Evolutionary conservation across 2,797 vertebrate genomes (phyloP).

Genomic region (Chelonia mydas): DNA sequence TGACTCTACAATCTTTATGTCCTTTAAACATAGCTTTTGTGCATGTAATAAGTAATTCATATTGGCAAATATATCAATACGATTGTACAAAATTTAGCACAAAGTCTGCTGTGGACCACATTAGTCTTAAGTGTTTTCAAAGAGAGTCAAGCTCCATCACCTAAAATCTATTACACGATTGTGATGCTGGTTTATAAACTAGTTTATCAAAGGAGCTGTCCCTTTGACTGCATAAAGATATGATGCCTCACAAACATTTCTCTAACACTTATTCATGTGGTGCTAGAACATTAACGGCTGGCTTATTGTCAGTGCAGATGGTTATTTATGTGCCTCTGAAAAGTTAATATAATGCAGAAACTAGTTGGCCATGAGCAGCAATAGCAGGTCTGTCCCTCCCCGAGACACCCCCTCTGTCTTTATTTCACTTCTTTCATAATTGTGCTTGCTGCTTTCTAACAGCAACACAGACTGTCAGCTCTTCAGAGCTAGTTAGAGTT

Average conservation of each 20-base stretch:
- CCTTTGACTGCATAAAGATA: not conserved
- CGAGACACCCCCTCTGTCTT: not conserved
- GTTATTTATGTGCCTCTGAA: slow-evolving; percentile 30
- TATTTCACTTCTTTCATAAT: not conserved
- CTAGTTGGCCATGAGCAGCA: not conserved
- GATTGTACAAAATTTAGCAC: not conserved
- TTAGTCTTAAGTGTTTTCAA: not conserved
- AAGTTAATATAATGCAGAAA: slow-evolving; percentile 26
- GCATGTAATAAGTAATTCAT: not conserved
- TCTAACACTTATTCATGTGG: not conserved
- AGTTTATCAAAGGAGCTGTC: not conserved
- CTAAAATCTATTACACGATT: not conserved
- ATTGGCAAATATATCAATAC: not conserved
- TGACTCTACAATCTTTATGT: not conserved
- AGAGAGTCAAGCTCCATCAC: not conserved
- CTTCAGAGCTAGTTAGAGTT: not conserved
- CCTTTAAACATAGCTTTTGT: not conserved
- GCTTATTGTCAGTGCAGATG: not conserved
- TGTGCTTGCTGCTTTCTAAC: slow-evolving; percentile 33
- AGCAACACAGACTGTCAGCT: not conserved
- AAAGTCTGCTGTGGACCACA: not conserved
- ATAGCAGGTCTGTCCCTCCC: not conserved
- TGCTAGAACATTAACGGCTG: not conserved
- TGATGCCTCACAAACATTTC: not conserved
- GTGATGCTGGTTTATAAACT: not conserved